These are phyloP conservation scores for Dermatemys mawii DNA, from an alignment of 2,113 vertebrate species.

Conservation along the genomic window DNA sequence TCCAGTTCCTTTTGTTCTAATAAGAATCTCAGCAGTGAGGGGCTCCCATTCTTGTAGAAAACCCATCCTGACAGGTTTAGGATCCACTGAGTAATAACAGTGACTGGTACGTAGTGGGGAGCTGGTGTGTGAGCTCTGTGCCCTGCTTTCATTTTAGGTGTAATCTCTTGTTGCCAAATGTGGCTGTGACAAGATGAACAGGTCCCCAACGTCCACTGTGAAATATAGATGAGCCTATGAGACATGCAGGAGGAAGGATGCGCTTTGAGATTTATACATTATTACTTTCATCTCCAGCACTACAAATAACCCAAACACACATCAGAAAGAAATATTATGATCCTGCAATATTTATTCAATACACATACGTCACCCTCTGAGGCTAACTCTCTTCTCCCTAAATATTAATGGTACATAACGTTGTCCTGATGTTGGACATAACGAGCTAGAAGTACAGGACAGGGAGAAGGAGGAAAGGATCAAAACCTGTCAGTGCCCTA, in stretches of 20 bases:
- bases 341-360: conserved; percentile 47
- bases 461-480: conserved; percentile 36
- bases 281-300: conserved; percentile 27
- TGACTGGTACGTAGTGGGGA: not conserved
- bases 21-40: not conserved
- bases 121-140: not conserved
- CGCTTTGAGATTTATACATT: conserved; percentile 41
- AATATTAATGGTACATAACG: conserved; percentile 29
- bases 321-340: conserved; percentile 17
- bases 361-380: conserved; percentile 25
- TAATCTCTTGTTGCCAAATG: not conserved
- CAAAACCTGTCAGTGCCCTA: not conserved
- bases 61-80: not conserved
- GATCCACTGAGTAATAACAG: not conserved
- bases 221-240: conserved; percentile 46
- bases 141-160: not conserved
- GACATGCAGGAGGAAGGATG: conserved; percentile 8
- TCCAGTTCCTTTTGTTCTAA: not conserved
- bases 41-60: not conserved
- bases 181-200: not conserved
- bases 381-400: conserved; percentile 29
- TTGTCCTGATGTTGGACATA: conserved; percentile 45
- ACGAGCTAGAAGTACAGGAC: conserved; percentile 40
- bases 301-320: conserved; percentile 26
- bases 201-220: not conserved